Percentiles rank a stretch among this genome's conserved stretches.
phyloP scores from a whole-genome alignment of 2,113 vertebrate species.

The Pachypanchax playfairii region DNA sequence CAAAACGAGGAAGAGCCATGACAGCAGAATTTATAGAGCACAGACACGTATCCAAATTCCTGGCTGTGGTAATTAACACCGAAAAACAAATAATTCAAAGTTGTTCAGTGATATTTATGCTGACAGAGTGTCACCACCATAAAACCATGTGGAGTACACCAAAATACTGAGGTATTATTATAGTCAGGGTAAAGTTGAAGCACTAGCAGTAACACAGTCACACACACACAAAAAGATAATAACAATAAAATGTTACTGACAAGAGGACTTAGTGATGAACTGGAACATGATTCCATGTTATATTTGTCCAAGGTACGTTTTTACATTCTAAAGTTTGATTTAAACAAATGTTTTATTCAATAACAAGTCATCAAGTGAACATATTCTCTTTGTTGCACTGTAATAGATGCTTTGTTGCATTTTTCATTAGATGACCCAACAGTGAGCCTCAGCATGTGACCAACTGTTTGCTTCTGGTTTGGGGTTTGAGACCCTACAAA shows the following conservation, averaged over 20 bases:
- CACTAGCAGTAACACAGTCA: not conserved
- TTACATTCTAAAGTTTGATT: conserved; percentile 1
- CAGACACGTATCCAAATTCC: not conserved
- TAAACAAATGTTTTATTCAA: conserved; percentile 10
- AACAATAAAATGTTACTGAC: not conserved
- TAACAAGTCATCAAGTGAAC: conserved; percentile 14
- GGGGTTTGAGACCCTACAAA: conserved; percentile 1
- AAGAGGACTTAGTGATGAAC: not conserved
- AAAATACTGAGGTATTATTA: not conserved
- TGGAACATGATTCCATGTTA: conserved; percentile 6
- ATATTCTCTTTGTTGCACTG: conserved; percentile 6
- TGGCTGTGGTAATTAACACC: not conserved
- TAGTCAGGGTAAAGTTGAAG: not conserved
- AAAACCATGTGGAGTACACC: not conserved
- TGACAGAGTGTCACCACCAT: not conserved
- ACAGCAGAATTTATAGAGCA: not conserved
- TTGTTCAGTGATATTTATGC: not conserved
- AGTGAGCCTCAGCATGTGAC: conserved; percentile 4
- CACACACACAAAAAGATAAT: no score
- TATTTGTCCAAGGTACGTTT: not conserved
- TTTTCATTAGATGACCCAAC: conserved; percentile 2
- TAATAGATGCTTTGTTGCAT: not conserved
- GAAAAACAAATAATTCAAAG: not conserved
- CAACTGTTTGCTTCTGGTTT: conserved; percentile 12
- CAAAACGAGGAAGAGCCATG: not conserved